Evolutionary conservation across 2,113 vertebrate genomes (phyloP), one percentile per base, ranked within the genome.

Genomic region (Rhabdomys dilectus): DNA sequence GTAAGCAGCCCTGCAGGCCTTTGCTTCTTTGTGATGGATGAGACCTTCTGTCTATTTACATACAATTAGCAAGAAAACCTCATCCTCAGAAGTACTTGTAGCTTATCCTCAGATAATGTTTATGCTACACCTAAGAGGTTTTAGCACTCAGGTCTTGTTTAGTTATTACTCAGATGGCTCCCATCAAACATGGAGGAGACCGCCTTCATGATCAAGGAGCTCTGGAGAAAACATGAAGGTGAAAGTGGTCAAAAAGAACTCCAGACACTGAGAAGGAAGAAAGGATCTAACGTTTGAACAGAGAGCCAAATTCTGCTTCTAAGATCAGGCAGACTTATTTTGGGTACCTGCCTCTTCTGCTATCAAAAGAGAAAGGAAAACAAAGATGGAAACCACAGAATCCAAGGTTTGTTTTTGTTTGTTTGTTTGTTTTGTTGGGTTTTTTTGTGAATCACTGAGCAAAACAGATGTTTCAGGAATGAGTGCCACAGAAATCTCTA

Each of bases 151-250:
- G 13, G 39, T 72, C 76, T 84, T 39, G 85, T 90, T 91, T 68
- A 77, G 21, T 89, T 90, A 94, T 26, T 89, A 81, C 94, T 53
- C 51, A 97, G 90, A 85, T 19, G 88, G 31, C 78, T 94, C 51
- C 92, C 36, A 42, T 90, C 48, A 64, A 81, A 88, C 31, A 11
- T 22, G 77, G 39, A 93, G 92, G 36, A 96, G 12, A 15, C 24
- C 17, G 58, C 39, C 58, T 91, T 89, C 60, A 9, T 91, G 81
- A 78, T 87, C 53, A 89, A 94, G 76, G 36, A 51, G 39, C 1
- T 93, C 95, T 88, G 45, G 21, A 89, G n/a, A 95, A 93, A 91
- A 92, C 16, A 86, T 53, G 42, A 62, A 94, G 53, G 86, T 75
- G 1, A 73, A 89, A 97, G 42, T 45, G 70, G 19, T 4, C 58